Conservation (phyloP, 2,888 invertebrate genomes). For the Oligia latruncula region DNA sequence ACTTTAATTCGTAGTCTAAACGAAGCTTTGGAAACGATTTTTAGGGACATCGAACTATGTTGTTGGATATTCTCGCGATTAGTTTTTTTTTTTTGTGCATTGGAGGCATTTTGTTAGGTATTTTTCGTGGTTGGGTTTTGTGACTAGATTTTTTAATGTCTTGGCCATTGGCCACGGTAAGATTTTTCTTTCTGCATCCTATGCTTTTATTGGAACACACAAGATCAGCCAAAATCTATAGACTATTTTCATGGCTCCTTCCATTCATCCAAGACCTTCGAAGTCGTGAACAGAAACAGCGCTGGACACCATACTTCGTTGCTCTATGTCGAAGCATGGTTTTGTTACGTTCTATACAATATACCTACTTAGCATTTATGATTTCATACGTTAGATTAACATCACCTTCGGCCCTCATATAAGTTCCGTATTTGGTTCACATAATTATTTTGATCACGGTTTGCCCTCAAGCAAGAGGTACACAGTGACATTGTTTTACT, state of each 20-base stretch:
- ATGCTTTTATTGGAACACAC: not conserved
- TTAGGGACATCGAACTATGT: constrained; percentile 36
- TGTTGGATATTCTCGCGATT: not conserved
- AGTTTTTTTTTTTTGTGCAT: constrained; percentile 26
- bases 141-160: not conserved
- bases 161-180: not conserved
- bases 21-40: constrained; percentile 39
- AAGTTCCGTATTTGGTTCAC: constrained; percentile 15
- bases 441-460: constrained; percentile 33
- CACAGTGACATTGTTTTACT: constrained; percentile 1
- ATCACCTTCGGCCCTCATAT: not conserved
- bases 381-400: constrained; percentile 18
- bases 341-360: not conserved
- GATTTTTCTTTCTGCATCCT: not conserved
- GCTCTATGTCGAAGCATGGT: not conserved
- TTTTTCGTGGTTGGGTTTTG: constrained; percentile 10
- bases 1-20: constrained; percentile 22
- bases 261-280: no score
- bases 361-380: not conserved
- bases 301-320: not conserved
- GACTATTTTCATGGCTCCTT: not conserved
- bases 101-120: not conserved
- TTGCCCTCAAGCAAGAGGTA: constrained; percentile 17
- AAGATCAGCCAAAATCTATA: not conserved
- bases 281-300: not conserved